These are phyloP conservation scores for Berghia stephanieae DNA, from an alignment of 1,140 invertebrate species.

Conservation along the genomic window DNA sequence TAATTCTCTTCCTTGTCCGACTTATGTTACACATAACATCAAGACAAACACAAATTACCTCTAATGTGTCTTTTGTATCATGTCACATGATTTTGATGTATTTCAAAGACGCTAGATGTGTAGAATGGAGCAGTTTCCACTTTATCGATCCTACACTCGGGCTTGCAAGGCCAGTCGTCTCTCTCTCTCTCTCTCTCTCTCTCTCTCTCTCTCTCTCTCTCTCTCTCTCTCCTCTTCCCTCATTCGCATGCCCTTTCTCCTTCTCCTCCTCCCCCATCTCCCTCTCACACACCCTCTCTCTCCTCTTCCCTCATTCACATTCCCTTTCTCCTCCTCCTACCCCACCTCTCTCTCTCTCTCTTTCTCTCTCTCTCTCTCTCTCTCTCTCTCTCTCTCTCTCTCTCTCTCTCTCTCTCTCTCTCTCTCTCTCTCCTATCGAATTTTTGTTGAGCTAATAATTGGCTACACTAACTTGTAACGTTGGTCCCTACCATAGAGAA, in stretches of 20 bases:
- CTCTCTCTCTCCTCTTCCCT: neutral
- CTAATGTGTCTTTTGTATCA: no score
- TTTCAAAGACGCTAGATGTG: no score
- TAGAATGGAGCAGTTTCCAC: no score
- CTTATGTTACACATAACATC: no score
- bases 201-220: neutral
- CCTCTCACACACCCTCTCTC: neutral
- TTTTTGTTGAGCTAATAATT: neutral
- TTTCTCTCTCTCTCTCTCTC: constrained; percentile 12
- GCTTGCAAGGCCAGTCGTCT: no score
- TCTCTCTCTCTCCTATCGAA: neutral
- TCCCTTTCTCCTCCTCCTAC: no score
- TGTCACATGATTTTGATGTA: no score
- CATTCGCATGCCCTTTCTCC: neutral
- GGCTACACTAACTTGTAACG: neutral
- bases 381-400: neutral
- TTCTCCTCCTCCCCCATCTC: neutral
- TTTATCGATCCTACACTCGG: no score
- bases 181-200: neutral
- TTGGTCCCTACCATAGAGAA: no score
- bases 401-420: neutral
- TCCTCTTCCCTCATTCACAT: neutral
- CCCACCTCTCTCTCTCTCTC: no score
- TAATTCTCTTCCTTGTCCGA: no score
- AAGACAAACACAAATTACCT: no score